Base-by-base conservation (phyloP, 2,113 vertebrate species). In the Psittacula cyanocephala region DNA sequence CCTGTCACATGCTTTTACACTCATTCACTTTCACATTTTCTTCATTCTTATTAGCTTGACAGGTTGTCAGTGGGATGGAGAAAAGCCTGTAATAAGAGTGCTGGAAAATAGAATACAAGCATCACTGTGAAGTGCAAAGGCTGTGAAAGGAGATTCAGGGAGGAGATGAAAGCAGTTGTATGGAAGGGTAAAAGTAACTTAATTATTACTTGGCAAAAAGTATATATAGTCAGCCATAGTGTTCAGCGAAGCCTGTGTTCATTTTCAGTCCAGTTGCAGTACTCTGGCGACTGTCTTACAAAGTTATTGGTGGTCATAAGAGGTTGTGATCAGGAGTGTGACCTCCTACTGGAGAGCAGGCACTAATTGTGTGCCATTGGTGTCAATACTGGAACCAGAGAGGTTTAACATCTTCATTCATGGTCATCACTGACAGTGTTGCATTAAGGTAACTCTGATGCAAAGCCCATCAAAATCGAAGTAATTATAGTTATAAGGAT, bases 1-100 rank as follows among this genome's bases (percentile, higher is more conserved):
- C 41, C 74, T 71, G 72, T 74, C 72, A 78, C 2, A 6, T 1
- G 7, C 44, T 84, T 85, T 81, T 92, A 81, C 75, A 29, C 83
- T 84, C 81, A 52, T 52, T 87, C 88, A 57, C 46, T 87, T 89
- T 83, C 84, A 91, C 89, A 65, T 69, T 95, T 93, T 37, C 52
- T 84, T 95, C 86, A 10, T 93, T 91, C 65, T 85, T 90, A 84
- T 69, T 90, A 89, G 63, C 75, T 72, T 91, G 85, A 83, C 94
- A 89, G 89, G 62, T 72, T 88, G 86, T 62, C 81, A 81, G 81
- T 1, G 1, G 37, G 75, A n/a, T 81, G 63, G 62, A 80, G 83
- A 81, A 63, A 47, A 91, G 47, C 25, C 64, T 69, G 41, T 81
- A 83, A 77, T 44, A 87, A 86, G 55, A 59, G 60, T 15, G 28